phyloP scores from a whole-genome alignment of 2,888 invertebrate species.

The Escarpia spicata region DNA sequence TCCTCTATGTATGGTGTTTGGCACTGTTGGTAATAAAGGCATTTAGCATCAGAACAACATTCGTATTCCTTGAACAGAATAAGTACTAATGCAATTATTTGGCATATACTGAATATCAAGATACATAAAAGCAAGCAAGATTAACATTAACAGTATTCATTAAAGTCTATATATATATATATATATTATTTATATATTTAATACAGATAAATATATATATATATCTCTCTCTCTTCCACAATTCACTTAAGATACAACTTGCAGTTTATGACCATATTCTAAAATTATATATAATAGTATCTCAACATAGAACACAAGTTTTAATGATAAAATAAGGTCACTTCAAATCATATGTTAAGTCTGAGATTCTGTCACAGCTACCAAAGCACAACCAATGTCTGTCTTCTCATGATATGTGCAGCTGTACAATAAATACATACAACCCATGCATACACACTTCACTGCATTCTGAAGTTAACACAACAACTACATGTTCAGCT shows the following conservation, averaged over 20 bases:
- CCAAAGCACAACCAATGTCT: background rate
- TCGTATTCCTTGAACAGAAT: background rate
- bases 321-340: background rate
- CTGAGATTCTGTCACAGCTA: background rate
- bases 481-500: background rate
- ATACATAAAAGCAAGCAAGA: background rate
- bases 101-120: background rate
- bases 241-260: background rate
- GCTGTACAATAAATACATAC: too few species aligned
- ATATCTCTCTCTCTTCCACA: background rate
- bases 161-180: background rate
- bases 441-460: background rate
- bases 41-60: background rate
- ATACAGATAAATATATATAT: too few species aligned
- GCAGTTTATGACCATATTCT: background rate
- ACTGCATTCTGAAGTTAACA: background rate
- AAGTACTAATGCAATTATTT: background rate
- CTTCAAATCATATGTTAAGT: background rate
- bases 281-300: background rate
- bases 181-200: too few species aligned
- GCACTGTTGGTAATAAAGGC: background rate
- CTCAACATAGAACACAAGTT: background rate
- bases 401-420: background rate
- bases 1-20: background rate
- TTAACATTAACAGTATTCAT: background rate